phyloP scores from a whole-genome alignment of 2,888 invertebrate species.

The Nesidiocoris tenuis region DNA sequence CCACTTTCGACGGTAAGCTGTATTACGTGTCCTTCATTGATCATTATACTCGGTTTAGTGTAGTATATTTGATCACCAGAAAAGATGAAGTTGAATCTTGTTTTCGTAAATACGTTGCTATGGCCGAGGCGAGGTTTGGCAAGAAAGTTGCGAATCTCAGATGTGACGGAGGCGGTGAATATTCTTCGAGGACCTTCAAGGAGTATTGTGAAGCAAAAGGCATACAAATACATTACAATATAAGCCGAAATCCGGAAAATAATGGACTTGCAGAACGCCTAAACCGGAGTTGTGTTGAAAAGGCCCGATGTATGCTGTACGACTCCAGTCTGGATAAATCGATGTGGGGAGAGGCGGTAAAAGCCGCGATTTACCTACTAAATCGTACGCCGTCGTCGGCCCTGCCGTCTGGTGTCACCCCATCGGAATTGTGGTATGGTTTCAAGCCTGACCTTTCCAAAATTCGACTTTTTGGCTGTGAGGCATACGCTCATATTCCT shows the following conservation, averaged over 20 bases:
- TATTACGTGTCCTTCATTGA: conserved; percentile 17
- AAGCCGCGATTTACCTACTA: conserved; percentile 50
- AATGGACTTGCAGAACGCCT: conserved; percentile 47
- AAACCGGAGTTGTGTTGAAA: conserved; percentile 50
- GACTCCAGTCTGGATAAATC: conserved; percentile 50
- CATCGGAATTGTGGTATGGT: conserved; percentile 49
- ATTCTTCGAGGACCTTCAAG: conserved; percentile 40
- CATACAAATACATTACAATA: conserved; percentile 42
- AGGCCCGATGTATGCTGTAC: conserved; percentile 50
- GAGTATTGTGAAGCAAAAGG: conserved; percentile 45
- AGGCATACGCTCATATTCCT: conserved; percentile 39
- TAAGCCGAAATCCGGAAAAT: conserved; percentile 41
- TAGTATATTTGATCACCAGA: conserved; percentile 5
- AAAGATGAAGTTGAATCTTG: conserved; percentile 1
- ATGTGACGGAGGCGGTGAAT: conserved; percentile 48
- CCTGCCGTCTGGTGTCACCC: conserved; percentile 21
- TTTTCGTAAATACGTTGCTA: conserved; percentile 23
- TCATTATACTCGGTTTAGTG: conserved; percentile 8
- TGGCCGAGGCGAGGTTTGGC: conserved; percentile 18
- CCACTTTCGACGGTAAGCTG: background rate
- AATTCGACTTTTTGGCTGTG: conserved; percentile 52
- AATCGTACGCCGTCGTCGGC: conserved; percentile 50
- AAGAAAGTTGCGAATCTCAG: conserved; percentile 11
- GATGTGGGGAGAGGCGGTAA: conserved; percentile 53
- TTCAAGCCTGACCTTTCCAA: conserved; percentile 51